A percentile compares a stretch with the other conserved stretches of the same genome.
These are phyloP conservation scores for Cladorhizidae sp. DNA, from an alignment of 37 sponge, comb jelly and placozoan genomes.

Conservation along the genomic window DNA sequence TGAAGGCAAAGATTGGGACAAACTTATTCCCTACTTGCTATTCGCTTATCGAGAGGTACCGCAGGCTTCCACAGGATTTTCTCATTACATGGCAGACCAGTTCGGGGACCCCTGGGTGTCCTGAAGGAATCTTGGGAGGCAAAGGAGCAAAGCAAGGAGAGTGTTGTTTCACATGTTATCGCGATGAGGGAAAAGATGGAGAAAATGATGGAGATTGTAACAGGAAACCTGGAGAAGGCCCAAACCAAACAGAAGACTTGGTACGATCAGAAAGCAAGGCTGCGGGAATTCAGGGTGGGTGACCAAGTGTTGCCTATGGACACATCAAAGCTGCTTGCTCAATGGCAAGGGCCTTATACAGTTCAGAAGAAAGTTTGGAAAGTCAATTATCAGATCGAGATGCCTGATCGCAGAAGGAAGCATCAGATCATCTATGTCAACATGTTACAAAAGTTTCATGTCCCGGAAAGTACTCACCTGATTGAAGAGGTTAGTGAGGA, in stretches of 20 bases:
- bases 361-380: too few species aligned
- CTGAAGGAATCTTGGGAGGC: slow-evolving; percentile 41
- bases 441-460: too few species aligned
- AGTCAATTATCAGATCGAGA: too few species aligned
- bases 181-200: slow-evolving; percentile 13
- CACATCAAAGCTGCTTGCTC: too few species aligned
- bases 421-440: too few species aligned
- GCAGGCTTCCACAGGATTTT: slow-evolving; percentile 14
- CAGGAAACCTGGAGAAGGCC: background rate
- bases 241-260: too few species aligned
- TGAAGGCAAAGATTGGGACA: slow-evolving; percentile 25
- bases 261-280: too few species aligned
- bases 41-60: slow-evolving; percentile 7
- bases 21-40: slow-evolving; percentile 17
- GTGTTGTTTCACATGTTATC: slow-evolving; percentile 23
- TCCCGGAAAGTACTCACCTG: too few species aligned
- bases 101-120: slow-evolving; percentile 22
- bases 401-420: too few species aligned
- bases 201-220: slow-evolving; percentile 5
- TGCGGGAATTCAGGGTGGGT: too few species aligned
- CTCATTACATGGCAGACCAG: slow-evolving; percentile 26
- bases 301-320: background rate
- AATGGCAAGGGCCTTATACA: too few species aligned
- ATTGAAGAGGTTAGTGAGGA: too few species aligned
- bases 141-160: background rate